Evolutionary conservation across 2,797 vertebrate genomes (phyloP).

Genomic region (Poeciliopsis presidionis): DNA sequence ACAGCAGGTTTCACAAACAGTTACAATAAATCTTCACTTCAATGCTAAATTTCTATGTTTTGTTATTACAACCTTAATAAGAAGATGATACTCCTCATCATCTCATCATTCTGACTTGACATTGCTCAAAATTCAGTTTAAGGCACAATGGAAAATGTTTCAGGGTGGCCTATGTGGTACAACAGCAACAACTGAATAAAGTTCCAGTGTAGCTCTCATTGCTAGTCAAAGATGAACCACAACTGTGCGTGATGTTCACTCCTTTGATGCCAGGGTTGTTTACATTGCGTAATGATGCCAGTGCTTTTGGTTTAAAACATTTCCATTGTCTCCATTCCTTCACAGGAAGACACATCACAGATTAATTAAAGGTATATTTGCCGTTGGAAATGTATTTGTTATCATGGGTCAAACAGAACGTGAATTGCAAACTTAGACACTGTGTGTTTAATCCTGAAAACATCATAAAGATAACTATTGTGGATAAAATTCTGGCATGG

Average conservation of each 20-base stretch:
- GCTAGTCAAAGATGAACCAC: conserved; percentile 66
- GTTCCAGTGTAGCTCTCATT: conserved; percentile 24
- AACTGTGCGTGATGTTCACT: conserved; percentile 75
- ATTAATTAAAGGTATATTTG: conserved; percentile 52
- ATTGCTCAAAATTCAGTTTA: conserved; percentile 21
- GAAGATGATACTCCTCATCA: conserved; percentile 9
- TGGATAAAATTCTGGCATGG: not conserved
- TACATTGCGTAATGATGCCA: conserved; percentile 75
- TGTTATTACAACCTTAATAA: not conserved
- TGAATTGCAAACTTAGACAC: conserved; percentile 39
- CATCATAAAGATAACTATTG: conserved; percentile 9
- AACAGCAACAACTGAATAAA: conserved; percentile 22
- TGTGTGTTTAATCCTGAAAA: conserved; percentile 28
- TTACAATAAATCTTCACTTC: not conserved
- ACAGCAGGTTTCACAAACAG: not conserved
- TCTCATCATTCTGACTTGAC: conserved; percentile 2
- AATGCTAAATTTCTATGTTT: not conserved
- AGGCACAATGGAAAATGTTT: conserved; percentile 41
- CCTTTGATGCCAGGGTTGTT: conserved; percentile 83
- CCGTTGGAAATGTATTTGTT: conserved; percentile 47
- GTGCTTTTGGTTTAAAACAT: conserved; percentile 57
- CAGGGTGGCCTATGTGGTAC: conserved; percentile 26
- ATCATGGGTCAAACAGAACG: conserved; percentile 37
- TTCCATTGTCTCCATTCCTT: conserved; percentile 40
- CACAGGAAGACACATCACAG: conserved; percentile 52